A percentile compares a stretch with the other conserved stretches of the same genome.
Evolutionary conservation across 2,797 vertebrate genomes (phyloP).

Genomic region (Acridotheres tristis): DNA sequence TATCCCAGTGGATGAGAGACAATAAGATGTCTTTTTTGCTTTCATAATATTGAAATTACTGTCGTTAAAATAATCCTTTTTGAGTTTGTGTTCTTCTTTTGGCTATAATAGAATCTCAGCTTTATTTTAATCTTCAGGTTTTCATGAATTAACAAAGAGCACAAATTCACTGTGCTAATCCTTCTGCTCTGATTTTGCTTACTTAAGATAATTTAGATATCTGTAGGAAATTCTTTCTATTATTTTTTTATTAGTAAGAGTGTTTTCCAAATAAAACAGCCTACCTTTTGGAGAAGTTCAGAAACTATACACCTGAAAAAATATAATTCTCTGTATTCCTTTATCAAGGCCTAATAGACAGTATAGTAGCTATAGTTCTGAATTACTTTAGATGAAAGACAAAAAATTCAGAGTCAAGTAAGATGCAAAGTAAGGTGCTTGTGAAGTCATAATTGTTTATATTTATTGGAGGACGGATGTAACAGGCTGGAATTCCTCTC

Average conservation of each 20-base stretch:
- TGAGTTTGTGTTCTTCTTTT: background rate
- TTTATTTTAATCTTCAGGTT: background rate
- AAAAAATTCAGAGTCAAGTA: background rate
- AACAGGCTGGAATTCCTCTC: background rate
- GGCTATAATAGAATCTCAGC: background rate
- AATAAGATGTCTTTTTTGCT: background rate
- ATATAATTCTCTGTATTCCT: background rate
- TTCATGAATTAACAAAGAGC: background rate
- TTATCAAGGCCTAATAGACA: background rate
- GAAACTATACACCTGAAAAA: background rate
- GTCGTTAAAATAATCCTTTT: background rate
- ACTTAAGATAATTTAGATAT: background rate
- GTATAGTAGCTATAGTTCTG: background rate
- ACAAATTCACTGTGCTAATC: background rate
- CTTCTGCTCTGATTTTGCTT: background rate
- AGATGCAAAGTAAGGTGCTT: background rate
- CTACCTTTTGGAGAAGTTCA: background rate
- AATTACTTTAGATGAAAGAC: background rate
- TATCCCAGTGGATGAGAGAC: background rate
- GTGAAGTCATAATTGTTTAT: background rate
- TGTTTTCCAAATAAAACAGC: background rate
- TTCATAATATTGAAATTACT: background rate
- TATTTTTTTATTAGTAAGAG: background rate
- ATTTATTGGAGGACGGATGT: background rate
- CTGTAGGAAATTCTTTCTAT: background rate